Evolutionary conservation across 2,888 invertebrate genomes (phyloP).

Genomic region (Himalopsyche kuldschensis): DNA sequence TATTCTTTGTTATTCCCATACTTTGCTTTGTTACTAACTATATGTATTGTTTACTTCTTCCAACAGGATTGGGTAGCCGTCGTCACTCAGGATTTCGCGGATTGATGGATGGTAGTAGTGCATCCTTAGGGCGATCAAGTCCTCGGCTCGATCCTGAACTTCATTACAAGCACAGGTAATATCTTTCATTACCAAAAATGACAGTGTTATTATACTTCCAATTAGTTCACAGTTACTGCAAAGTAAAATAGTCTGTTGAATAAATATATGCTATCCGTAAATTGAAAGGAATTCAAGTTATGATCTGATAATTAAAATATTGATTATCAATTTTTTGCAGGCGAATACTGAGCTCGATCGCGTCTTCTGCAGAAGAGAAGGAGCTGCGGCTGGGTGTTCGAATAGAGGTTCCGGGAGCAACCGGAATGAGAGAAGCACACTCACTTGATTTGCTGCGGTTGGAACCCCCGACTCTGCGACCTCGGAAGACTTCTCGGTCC

Average conservation of each 20-base stretch:
- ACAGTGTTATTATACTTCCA: too few species aligned
- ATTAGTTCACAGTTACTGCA: too few species aligned
- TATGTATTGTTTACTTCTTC: not conserved
- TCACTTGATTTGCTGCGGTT: slow-evolving; percentile 46
- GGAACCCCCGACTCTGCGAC: slow-evolving; percentile 39
- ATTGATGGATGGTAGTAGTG: slow-evolving; percentile 25
- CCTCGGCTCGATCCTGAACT: slow-evolving; percentile 32
- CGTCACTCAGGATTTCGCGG: slow-evolving; percentile 33
- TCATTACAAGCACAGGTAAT: slow-evolving; percentile 22
- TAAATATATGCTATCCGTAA: too few species aligned
- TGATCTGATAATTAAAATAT: too few species aligned
- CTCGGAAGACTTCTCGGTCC: slow-evolving; percentile 42
- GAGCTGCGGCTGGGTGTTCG: slow-evolving; percentile 41
- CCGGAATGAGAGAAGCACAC: slow-evolving; percentile 45
- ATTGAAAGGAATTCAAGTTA: too few species aligned
- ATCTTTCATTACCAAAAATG: not conserved
- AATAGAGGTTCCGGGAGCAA: slow-evolving; percentile 25
- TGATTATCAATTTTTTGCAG: slow-evolving; percentile 43
- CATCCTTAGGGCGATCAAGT: slow-evolving; percentile 30
- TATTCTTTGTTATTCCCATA: too few species aligned
- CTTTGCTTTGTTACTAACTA: too few species aligned
- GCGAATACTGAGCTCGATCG: slow-evolving; percentile 67
- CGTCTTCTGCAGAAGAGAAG: slow-evolving; percentile 64
- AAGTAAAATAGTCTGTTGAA: too few species aligned
- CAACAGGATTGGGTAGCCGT: slow-evolving; percentile 29